Percentiles rank a stretch among this genome's conserved stretches.
Evolutionary conservation across 2,888 invertebrate species (phyloP).

Genomic region (Cantharis flavilabris): DNA sequence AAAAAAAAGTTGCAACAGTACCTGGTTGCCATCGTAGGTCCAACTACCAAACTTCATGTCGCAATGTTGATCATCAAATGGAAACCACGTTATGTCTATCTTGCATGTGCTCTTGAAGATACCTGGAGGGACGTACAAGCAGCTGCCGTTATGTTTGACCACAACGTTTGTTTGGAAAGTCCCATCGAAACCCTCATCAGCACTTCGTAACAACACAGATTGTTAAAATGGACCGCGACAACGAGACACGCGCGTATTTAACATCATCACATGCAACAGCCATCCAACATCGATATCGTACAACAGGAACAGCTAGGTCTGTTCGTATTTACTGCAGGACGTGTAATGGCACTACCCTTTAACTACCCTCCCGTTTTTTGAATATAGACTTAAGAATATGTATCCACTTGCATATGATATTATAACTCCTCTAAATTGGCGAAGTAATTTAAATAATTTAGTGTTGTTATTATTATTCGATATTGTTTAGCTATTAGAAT

Average conservation of each 20-base stretch:
- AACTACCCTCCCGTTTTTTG: constrained; percentile 22
- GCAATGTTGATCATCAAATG: constrained; percentile 99
- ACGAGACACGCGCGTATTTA: constrained; percentile 37
- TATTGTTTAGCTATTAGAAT: background rate
- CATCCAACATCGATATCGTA: constrained; percentile 46
- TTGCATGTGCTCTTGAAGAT: constrained; percentile 99
- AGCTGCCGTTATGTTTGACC: constrained; percentile 97
- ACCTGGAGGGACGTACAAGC: constrained; percentile 99
- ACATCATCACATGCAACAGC: constrained; percentile 48
- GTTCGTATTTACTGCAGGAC: constrained; percentile 19
- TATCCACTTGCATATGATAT: constrained; percentile 19
- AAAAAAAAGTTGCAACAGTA: constrained; percentile 54
- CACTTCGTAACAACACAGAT: constrained; percentile 70
- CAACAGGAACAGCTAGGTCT: constrained; percentile 37
- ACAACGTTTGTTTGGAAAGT: constrained; percentile 99
- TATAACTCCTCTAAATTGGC: constrained; percentile 3
- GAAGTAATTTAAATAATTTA: background rate
- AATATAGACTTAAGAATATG: constrained; percentile 3
- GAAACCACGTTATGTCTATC: constrained; percentile 99
- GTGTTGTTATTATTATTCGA: background rate
- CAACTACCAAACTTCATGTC: constrained; percentile 99
- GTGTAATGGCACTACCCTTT: constrained; percentile 18
- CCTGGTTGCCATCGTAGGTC: constrained; percentile 98
- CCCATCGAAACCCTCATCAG: constrained; percentile 99
- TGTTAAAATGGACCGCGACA: constrained; percentile 48